Evolutionary conservation across 2,113 vertebrate species (phyloP), one percentile per base, ranked within the genome.

Genomic region (Sphyrna mokarran): DNA sequence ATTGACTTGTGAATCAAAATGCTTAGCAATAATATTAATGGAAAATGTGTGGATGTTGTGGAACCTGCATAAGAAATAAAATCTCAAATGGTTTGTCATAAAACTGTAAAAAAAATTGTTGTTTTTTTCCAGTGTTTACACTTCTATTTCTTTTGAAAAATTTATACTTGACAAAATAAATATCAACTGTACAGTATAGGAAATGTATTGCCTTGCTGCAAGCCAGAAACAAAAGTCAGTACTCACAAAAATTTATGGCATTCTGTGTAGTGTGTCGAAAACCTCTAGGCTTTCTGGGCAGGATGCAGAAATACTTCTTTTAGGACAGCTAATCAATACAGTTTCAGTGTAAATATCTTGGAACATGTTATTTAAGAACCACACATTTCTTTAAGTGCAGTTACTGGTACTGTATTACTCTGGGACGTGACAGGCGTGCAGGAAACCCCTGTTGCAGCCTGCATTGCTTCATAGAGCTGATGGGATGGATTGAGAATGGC

Each of bases 401-500:
- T 97, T 97, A 97, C 98, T 98, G 98, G 94, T 97, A 97, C 98
- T 98, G 97, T 97, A 97, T 99, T 98, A 98, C 98, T 98, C 97
- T 97, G 97, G 98, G 98, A 98, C 98, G 98, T 97, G 97, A 97
- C 97, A 98, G 98, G 98, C 97, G 97, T 98, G 98, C 97, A 98
- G 98, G 97, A 98, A 98, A 97, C 98, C 98, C 97, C 97, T 98
- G 94, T 98, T 97, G 97, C 97, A 97, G 97, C 97, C 97, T 97
- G 98, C 97, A 97, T 97, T 98, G 98, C 98, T 98, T 98, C 97
- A 97, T 97, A 97, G 97, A 97, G 96, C 97, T 98, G 98, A 98
- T 98, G 98, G 97, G 97, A 98, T 97, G 97, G 97, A 97, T 98
- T 97, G 98, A 97, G 98, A 98, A 98, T 98, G 98, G 99, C 98